Conservation (phyloP, 1,140 invertebrate genomes). For the Bombus sibiricus region DNA sequence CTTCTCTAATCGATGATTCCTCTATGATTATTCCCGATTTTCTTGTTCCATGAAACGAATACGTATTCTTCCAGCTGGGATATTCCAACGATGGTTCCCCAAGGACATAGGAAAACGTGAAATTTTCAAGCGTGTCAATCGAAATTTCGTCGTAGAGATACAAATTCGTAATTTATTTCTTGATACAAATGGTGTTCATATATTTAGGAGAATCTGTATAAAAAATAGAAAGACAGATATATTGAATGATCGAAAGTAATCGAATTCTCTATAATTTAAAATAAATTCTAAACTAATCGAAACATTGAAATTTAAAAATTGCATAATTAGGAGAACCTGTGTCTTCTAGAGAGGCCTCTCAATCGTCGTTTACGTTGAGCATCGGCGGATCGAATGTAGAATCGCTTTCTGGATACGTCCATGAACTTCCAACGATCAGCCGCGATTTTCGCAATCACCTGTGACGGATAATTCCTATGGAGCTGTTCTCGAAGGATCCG, state of each 20-base stretch:
- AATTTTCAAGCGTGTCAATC: neutral
- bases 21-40: neutral
- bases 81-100: neutral
- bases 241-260: neutral
- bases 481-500: constrained; percentile 51
- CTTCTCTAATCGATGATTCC: neutral
- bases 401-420: constrained; percentile 48
- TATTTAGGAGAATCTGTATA: neutral
- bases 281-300: neutral
- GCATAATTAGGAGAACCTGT: neutral
- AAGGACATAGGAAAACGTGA: neutral
- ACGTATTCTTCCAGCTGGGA: neutral
- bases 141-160: neutral
- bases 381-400: constrained; percentile 56
- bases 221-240: neutral
- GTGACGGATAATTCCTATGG: constrained; percentile 51
- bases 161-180: neutral
- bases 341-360: neutral
- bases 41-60: neutral
- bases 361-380: constrained; percentile 37
- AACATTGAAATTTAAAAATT: neutral
- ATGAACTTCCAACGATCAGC: constrained; percentile 64
- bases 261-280: neutral
- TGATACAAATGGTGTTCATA: neutral
- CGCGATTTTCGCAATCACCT: constrained; percentile 65